A percentile compares a stretch with the other conserved stretches of the same genome.
Conservation (phyloP, 2,888 invertebrate genomes). For the Cantharis flavilabris region DNA sequence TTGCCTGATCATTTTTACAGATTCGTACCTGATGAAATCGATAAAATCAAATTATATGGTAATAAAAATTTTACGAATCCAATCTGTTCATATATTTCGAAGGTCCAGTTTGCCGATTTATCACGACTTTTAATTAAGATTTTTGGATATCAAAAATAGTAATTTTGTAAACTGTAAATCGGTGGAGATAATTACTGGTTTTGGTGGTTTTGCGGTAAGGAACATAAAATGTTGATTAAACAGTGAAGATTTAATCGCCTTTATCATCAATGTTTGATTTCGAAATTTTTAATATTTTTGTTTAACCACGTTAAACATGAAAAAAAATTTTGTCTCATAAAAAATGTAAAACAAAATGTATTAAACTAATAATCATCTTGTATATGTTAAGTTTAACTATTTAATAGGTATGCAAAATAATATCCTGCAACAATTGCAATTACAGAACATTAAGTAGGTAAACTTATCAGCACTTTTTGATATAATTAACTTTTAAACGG, state of each 20-base stretch:
- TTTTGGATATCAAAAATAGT: slow-evolving; percentile 22
- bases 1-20: not conserved
- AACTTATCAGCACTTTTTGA: too few relatives aligned
- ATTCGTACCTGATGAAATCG: slow-evolving; percentile 21
- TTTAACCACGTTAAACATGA: too few relatives aligned
- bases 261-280: not conserved
- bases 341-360: too few relatives aligned
- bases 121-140: slow-evolving; percentile 27
- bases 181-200: slow-evolving; percentile 6
- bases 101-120: slow-evolving; percentile 12
- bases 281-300: not conserved
- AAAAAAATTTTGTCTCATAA: too few relatives aligned
- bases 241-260: not conserved
- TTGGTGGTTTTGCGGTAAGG: not conserved
- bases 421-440: too few relatives aligned
- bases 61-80: slow-evolving; percentile 44
- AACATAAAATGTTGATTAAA: not conserved
- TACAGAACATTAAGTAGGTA: too few relatives aligned
- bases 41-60: slow-evolving; percentile 47
- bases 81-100: slow-evolving; percentile 20
- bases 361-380: too few relatives aligned
- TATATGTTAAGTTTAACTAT: too few relatives aligned
- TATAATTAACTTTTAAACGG: too few relatives aligned
- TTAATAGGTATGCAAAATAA: too few relatives aligned
- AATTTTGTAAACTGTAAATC: slow-evolving; percentile 20